phyloP scores from a whole-genome alignment of 2,113 vertebrate species.

The Scophthalmus maximus region DNA sequence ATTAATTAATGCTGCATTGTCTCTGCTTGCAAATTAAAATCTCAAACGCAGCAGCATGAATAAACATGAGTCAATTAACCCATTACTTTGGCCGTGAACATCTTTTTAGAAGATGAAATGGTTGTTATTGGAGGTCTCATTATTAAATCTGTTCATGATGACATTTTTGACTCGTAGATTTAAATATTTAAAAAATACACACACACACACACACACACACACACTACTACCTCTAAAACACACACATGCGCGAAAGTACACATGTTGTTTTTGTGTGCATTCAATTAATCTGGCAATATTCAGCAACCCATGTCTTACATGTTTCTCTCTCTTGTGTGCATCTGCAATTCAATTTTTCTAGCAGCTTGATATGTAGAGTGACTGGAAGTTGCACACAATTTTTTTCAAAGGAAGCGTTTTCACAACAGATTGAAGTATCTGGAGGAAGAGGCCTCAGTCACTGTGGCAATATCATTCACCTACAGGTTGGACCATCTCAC shows the following conservation, averaged over 20 bases:
- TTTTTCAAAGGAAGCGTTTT: too few species aligned
- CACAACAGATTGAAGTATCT: too few species aligned
- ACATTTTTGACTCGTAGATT: background rate
- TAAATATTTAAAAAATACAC: background rate
- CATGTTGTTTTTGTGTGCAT: background rate
- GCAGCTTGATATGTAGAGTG: too few species aligned
- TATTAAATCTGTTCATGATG: slow-evolving; percentile 15
- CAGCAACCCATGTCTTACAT: background rate
- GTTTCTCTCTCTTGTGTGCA: background rate
- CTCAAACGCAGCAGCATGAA: slow-evolving; percentile 24
- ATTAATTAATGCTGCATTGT: slow-evolving; percentile 13
- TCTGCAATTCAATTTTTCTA: background rate
- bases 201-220: background rate
- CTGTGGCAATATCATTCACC: too few species aligned
- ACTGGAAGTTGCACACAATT: too few species aligned
- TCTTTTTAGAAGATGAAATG: slow-evolving; percentile 32
- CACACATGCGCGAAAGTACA: background rate
- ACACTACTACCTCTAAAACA: background rate
- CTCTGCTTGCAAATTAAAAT: slow-evolving; percentile 20
- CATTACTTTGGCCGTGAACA: slow-evolving; percentile 45
- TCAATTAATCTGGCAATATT: background rate
- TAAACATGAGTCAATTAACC: slow-evolving; percentile 54
- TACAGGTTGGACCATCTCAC: too few species aligned
- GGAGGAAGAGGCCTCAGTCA: too few species aligned
- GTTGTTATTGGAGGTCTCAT: slow-evolving; percentile 7